Base-by-base conservation (phyloP, 2,797 vertebrate species). In the Ptychobarbus kaznakovi region DNA sequence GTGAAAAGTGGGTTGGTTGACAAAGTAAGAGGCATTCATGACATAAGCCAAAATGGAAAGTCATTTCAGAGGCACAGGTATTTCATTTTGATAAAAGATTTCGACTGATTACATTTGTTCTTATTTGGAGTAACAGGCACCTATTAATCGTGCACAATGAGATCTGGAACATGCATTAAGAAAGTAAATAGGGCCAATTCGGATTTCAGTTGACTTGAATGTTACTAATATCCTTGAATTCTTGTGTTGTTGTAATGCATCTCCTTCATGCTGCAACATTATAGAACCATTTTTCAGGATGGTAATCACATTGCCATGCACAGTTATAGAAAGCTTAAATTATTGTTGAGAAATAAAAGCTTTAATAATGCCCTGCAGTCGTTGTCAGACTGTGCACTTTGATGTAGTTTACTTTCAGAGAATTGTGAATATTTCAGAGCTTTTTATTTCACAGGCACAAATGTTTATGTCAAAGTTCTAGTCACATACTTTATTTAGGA, bases 361-460 rank as follows among this genome's bases (percentile, higher is more conserved):
- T 78, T 68, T 58, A 44, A 44, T 58, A 78, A 56, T 44, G 63
- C 74, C 46, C 74, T 42, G n/a, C 40, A 83, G 46, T 68, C 35
- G 32, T 53, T 84, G 46, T 69, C 63, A 53, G 58, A 38, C 32
- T 40, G 28, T 74, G 82, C 44, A 76, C 72, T 65, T 83, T 83
- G 28, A 76, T 75, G 73, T 75, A 84, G 61, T 78, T 68, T 51
- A 40, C 72, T 51, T 84, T 56, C 15, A 53, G 15, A 68, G 10
- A 77, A 84, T 68, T 76, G 44, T 77, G 35, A 77, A 76, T 84
- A 84, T 84, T 76, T 69, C 10, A 77, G 74, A 56, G 63, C 35
- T 56, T 84, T 83, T 40, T 35, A 74, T 44, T 84, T 58, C 51
- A 56, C 51, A 15, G n/a, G 35, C 61, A 69, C 38, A 35, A 15